Evolutionary conservation across 2,797 vertebrate species (phyloP).

Genomic region (Lithobates pipiens): DNA sequence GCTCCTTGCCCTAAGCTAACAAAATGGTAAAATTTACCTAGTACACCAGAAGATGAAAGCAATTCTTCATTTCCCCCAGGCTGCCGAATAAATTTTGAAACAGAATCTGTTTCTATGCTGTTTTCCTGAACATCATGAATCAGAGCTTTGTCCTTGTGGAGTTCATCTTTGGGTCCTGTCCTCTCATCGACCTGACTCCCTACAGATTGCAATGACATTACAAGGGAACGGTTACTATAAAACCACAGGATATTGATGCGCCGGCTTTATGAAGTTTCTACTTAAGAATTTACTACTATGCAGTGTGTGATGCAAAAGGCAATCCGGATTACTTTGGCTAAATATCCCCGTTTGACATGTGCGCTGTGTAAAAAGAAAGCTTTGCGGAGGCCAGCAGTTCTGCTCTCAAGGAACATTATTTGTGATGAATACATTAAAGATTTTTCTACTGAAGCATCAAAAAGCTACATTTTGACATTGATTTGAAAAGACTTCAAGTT

Average conservation of each 20-base stretch:
- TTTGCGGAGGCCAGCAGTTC: background rate
- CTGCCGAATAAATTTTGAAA: slow-evolving; percentile 70
- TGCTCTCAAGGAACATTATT: background rate
- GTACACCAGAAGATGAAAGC: background rate
- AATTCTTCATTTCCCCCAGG: slow-evolving; percentile 72
- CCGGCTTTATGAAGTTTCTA: background rate
- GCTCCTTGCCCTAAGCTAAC: too few relatives aligned
- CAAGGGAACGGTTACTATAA: background rate
- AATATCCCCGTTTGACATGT: too few relatives aligned
- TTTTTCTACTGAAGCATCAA: too few relatives aligned
- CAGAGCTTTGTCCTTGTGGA: slow-evolving; percentile 79
- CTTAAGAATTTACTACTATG: background rate
- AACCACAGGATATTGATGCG: background rate
- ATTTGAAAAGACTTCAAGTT: too few relatives aligned
- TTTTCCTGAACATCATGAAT: slow-evolving; percentile 66
- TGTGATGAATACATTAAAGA: too few relatives aligned
- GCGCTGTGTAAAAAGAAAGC: background rate
- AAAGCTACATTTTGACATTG: too few relatives aligned
- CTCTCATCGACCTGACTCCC: slow-evolving; percentile 89
- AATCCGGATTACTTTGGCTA: background rate
- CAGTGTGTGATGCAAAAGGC: background rate
- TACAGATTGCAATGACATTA: slow-evolving; percentile 68
- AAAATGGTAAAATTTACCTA: slow-evolving; percentile 14
- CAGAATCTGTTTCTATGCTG: slow-evolving; percentile 65
- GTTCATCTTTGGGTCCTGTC: slow-evolving; percentile 90